Percentiles rank a stretch among this genome's conserved stretches.
phyloP scores from a whole-genome alignment of 2,888 invertebrate genomes.

The Dermolepida albohirtum region DNA sequence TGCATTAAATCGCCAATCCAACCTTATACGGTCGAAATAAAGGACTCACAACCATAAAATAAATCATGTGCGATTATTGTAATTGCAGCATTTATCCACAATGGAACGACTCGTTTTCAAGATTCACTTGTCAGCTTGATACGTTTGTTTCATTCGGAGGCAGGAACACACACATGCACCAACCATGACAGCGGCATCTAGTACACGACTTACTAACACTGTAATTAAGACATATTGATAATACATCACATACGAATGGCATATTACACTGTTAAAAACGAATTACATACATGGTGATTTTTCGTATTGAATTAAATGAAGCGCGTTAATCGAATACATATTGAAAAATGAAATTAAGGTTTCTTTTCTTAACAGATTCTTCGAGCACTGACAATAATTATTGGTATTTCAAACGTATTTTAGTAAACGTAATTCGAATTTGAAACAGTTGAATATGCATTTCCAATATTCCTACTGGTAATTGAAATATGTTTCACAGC shows the following conservation, averaged over 20 bases:
- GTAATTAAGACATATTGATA: constrained; percentile 31
- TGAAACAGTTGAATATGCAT: too few relatives aligned
- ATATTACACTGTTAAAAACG: constrained; percentile 10
- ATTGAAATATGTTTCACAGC: too few relatives aligned
- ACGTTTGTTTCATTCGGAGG: constrained; percentile 26
- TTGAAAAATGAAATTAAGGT: too few relatives aligned
- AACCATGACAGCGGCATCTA: constrained; percentile 15
- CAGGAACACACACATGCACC: constrained; percentile 24
- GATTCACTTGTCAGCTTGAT: constrained; percentile 23
- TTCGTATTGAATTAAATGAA: background rate
- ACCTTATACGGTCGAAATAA: constrained; percentile 33
- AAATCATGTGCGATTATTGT: constrained; percentile 44
- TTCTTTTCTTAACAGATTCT: too few relatives aligned
- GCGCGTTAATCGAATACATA: background rate
- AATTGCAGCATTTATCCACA: constrained; percentile 41
- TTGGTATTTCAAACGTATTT: too few relatives aligned
- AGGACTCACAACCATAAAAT: constrained; percentile 30
- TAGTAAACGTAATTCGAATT: too few relatives aligned
- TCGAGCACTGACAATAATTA: too few relatives aligned
- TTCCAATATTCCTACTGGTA: too few relatives aligned
- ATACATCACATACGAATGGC: constrained; percentile 21
- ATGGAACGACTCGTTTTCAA: constrained; percentile 27
- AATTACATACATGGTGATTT: constrained; percentile 2
- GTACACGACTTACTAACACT: constrained; percentile 19
- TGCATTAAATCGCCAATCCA: constrained; percentile 32